These are phyloP conservation scores for Coecobrya sp. DNA, from an alignment of 2,888 invertebrate species.

Conservation along the genomic window DNA sequence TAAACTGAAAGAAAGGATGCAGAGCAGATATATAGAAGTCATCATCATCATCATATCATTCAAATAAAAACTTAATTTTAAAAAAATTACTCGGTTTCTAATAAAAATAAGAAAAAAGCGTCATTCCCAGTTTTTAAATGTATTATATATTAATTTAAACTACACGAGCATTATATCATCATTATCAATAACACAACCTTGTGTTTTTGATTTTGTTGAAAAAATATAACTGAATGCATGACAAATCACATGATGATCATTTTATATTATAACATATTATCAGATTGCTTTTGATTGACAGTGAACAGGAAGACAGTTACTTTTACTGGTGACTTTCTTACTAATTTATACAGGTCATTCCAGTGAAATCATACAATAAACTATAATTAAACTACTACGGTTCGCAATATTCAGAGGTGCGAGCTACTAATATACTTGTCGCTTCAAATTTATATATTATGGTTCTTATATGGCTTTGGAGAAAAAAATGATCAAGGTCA, in stretches of 20 bases:
- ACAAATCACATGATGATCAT: constrained; percentile 71
- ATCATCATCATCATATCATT: not conserved
- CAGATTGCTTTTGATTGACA: not conserved
- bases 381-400: constrained; percentile 8
- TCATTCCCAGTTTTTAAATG: constrained; percentile 61
- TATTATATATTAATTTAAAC: not conserved
- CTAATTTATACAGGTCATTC: constrained; percentile 32
- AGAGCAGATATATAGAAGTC: not conserved
- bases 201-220: constrained; percentile 14
- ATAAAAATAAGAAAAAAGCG: constrained; percentile 68
- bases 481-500: not conserved
- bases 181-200: constrained; percentile 34
- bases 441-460: not conserved
- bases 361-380: constrained; percentile 2
- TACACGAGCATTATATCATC: constrained; percentile 45
- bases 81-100: constrained; percentile 5
- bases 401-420: constrained; percentile 13
- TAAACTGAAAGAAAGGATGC: constrained; percentile 28
- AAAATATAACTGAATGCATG: constrained; percentile 54
- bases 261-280: not conserved
- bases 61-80: not conserved
- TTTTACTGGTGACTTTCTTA: constrained; percentile 26
- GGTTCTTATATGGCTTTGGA: not conserved
- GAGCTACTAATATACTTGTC: not conserved
- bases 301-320: not conserved